These are phyloP conservation scores for Mastomys natalensis DNA, from an alignment of 2,113 vertebrate genomes.

Conservation along the genomic window DNA sequence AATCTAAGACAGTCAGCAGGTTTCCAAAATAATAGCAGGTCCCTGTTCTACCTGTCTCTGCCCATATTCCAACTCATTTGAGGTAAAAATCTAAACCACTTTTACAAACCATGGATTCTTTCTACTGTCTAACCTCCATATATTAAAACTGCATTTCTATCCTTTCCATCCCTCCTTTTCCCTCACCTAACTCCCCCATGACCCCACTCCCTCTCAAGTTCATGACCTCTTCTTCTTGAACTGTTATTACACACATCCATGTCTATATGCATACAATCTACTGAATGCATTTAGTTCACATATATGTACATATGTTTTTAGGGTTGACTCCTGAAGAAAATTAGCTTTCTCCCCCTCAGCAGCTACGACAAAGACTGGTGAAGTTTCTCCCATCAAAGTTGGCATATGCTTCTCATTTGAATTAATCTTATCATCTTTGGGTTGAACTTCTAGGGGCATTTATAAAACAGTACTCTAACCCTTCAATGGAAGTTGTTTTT, in stretches of 20 bases:
- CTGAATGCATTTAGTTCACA: neutral
- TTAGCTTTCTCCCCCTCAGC: neutral
- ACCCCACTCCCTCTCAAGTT: neutral
- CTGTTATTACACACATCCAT: neutral
- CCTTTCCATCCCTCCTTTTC: neutral
- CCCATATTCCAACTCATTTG: neutral
- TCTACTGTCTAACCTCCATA: neutral
- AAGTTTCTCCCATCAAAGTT: neutral
- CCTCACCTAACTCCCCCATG: neutral
- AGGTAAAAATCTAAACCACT: neutral
- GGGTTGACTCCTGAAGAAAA: neutral
- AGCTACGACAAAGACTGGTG: neutral
- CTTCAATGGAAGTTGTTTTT: neutral
- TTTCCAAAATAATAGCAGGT: neutral
- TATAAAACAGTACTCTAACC: conserved; percentile 37
- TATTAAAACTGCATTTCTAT: neutral
- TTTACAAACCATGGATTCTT: neutral
- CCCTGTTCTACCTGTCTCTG: neutral
- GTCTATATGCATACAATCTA: neutral
- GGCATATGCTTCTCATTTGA: neutral
- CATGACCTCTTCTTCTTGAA: neutral
- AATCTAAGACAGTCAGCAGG: neutral
- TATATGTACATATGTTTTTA: neutral
- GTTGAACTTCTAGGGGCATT: conserved; percentile 25
- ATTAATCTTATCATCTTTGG: neutral